Evolutionary conservation across 2,797 vertebrate species (phyloP).

Genomic region (Eremophila alpestris): DNA sequence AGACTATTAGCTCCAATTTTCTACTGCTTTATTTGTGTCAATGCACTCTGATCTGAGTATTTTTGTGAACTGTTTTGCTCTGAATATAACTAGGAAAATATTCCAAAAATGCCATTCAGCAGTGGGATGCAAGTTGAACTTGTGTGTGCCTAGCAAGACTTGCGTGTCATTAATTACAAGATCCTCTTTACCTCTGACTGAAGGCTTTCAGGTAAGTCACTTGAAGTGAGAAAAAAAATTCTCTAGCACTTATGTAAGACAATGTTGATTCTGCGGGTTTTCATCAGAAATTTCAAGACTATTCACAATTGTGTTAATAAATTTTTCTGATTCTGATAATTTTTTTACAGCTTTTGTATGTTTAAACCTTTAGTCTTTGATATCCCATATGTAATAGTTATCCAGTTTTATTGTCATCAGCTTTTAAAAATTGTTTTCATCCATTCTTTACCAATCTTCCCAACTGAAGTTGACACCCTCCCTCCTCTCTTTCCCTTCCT

Average conservation of each 20-base stretch:
- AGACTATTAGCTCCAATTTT: conserved; percentile 19
- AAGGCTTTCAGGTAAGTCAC: neutral
- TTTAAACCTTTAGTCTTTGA: neutral
- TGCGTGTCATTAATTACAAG: neutral
- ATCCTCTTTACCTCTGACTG: neutral
- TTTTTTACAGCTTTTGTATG: neutral
- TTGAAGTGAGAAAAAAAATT: neutral
- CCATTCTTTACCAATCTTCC: neutral
- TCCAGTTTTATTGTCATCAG: neutral
- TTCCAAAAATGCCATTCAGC: neutral
- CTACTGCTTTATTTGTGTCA: conserved; percentile 28
- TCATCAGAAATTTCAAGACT: neutral
- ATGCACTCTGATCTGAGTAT: neutral
- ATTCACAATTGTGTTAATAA: neutral
- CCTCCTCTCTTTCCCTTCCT: rapidly evolving
- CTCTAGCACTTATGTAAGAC: neutral
- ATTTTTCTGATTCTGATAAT: neutral
- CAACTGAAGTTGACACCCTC: rapidly evolving
- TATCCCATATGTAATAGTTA: neutral
- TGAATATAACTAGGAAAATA: neutral
- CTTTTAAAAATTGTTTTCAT: neutral
- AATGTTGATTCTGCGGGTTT: neutral
- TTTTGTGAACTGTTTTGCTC: neutral
- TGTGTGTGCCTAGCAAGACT: neutral
- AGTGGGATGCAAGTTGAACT: neutral